phyloP scores from a whole-genome alignment of 2,113 vertebrate species.

The Rhea pennata region DNA sequence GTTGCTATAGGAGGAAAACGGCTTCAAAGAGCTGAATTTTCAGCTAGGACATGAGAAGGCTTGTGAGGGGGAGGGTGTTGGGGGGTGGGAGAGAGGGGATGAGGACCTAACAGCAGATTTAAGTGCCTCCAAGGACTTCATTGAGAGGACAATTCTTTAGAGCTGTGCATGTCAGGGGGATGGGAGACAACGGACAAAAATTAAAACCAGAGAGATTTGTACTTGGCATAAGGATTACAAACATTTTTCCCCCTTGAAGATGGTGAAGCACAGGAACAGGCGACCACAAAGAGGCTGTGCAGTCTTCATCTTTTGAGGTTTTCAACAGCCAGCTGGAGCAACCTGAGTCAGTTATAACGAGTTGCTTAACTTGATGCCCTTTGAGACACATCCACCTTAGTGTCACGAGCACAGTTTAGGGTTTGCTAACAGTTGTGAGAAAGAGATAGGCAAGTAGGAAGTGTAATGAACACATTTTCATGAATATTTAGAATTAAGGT shows the following conservation, averaged over 20 bases:
- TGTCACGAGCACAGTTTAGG: not conserved
- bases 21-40: not conserved
- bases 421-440: too few relatives aligned
- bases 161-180: not conserved
- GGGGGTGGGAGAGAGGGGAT: too few relatives aligned
- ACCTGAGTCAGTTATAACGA: not conserved
- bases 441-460: not conserved
- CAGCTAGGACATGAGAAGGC: not conserved
- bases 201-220: not conserved
- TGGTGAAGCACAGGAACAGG: not conserved
- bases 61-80: not conserved
- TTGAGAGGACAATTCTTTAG: not conserved
- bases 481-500: not conserved
- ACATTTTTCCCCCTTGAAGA: not conserved
- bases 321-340: not conserved
- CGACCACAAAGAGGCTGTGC: not conserved
- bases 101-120: not conserved
- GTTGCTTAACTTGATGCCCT: not conserved
- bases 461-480: not conserved
- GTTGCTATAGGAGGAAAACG: not conserved
- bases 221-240: not conserved
- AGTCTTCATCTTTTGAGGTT: not conserved
- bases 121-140: not conserved
- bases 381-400: not conserved
- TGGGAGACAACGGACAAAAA: not conserved